These are phyloP conservation scores for Bothrops alternatus DNA, from an alignment of 2,797 vertebrate species.

Conservation along the genomic window DNA sequence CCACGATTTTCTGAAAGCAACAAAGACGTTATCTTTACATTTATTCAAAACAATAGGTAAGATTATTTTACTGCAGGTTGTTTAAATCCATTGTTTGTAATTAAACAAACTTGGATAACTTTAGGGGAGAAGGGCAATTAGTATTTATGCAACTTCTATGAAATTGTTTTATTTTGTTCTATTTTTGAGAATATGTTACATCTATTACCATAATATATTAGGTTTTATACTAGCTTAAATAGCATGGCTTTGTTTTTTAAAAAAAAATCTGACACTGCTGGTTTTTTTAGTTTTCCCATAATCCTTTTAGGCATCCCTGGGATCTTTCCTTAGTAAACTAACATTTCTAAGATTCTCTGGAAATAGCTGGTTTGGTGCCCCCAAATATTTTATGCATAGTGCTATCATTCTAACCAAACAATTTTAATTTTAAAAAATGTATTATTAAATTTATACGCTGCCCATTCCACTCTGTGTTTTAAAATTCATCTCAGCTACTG, in stretches of 20 bases:
- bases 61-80: background rate
- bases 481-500: background rate
- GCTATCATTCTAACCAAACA: background rate
- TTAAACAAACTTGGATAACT: background rate
- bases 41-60: background rate
- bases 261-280: background rate
- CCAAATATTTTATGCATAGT: background rate
- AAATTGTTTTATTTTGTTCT: background rate
- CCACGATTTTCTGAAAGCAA: background rate
- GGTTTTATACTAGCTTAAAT: background rate
- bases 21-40: background rate
- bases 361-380: background rate
- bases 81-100: background rate
- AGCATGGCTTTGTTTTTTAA: background rate
- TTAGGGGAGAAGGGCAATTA: background rate
- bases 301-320: background rate
- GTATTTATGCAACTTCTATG: background rate
- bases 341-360: background rate
- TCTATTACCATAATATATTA: background rate
- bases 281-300: background rate
- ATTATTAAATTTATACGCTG: background rate
- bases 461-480: background rate
- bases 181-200: background rate
- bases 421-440: background rate
- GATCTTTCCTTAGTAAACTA: background rate